Evolutionary conservation across 64 coral and sea anemone genomes (phyloP).

Genomic region (Anthopleura sola): DNA sequence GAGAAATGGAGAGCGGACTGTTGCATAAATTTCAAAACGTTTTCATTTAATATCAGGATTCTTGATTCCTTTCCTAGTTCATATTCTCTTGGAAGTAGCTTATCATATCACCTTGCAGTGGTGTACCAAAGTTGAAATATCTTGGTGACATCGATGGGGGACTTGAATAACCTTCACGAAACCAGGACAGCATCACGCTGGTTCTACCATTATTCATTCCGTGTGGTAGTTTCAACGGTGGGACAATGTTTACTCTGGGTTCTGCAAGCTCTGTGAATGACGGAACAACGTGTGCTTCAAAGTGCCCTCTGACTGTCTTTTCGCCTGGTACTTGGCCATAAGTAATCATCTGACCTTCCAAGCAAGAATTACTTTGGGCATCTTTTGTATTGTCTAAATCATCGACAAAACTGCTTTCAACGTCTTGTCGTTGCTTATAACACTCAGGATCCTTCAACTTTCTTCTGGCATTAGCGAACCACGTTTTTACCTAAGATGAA

Average conservation of each 20-base stretch:
- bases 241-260: background rate
- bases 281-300: background rate
- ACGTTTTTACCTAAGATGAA: background rate
- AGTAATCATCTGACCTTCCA: background rate
- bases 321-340: background rate
- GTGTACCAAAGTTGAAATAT: background rate
- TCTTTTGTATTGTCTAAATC: too few species aligned
- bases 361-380: too few species aligned
- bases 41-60: too few species aligned
- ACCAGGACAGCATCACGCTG: background rate
- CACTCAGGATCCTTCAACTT: background rate
- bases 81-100: too few species aligned
- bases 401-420: too few species aligned
- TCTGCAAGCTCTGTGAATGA: background rate
- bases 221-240: background rate
- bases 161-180: background rate
- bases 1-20: too few species aligned
- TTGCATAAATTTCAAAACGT: too few species aligned
- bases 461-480: conserved; percentile 14
- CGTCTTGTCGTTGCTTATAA: background rate
- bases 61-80: too few species aligned
- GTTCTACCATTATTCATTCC: background rate
- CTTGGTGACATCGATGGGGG: background rate
- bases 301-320: background rate
- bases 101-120: background rate